Conservation (phyloP, 2,113 vertebrate species). For the Naja naja region DNA sequence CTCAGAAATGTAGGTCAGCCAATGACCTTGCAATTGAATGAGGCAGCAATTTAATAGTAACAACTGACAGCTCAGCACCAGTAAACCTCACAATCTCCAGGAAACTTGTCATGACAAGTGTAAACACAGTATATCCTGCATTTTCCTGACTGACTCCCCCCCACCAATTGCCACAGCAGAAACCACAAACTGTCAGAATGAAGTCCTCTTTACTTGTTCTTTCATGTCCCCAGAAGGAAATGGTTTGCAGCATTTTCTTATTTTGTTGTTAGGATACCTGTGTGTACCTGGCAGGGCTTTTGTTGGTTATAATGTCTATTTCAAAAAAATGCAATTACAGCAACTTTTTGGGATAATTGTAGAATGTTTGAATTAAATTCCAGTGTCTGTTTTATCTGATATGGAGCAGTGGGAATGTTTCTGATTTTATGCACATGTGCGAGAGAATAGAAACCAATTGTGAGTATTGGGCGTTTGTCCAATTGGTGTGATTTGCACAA, state of each 20-base stretch:
- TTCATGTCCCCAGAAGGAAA: slow-evolving; percentile 60
- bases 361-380: slow-evolving; percentile 11
- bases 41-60: slow-evolving; percentile 82
- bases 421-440: too few species aligned
- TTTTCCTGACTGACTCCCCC: slow-evolving; percentile 43
- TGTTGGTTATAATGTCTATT: slow-evolving; percentile 27
- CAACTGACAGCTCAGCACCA: slow-evolving; percentile 65
- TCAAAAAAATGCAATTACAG: slow-evolving; percentile 52
- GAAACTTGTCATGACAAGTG: slow-evolving; percentile 75
- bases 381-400: background rate
- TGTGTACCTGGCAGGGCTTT: slow-evolving; percentile 37
- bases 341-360: slow-evolving; percentile 16
- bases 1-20: slow-evolving; percentile 80
- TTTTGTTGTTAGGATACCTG: slow-evolving; percentile 46
- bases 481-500: background rate
- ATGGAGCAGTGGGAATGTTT: background rate
- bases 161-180: slow-evolving; percentile 43
- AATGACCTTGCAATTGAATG: slow-evolving; percentile 77
- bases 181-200: slow-evolving; percentile 64
- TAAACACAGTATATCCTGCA: slow-evolving; percentile 68
- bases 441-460: background rate
- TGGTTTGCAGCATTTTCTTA: slow-evolving; percentile 53
- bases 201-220: slow-evolving; percentile 56
- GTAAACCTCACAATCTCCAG: slow-evolving; percentile 73
- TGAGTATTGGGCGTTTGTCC: background rate